Evolutionary conservation across 2,888 invertebrate species (phyloP), one percentile per base, ranked within the genome.

Genomic region (Malthinus seriepunctatus): DNA sequence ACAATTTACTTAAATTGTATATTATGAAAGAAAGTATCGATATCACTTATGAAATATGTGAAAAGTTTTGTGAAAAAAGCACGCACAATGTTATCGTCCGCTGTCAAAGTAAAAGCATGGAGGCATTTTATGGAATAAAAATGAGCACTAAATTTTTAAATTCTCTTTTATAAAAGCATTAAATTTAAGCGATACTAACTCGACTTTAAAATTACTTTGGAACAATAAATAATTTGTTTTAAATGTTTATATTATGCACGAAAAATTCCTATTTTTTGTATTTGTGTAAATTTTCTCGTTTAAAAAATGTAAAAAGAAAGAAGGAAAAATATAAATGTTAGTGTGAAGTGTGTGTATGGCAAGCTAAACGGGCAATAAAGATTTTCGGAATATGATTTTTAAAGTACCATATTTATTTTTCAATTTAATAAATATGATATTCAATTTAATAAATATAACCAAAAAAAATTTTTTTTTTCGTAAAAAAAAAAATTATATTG

Each of bases 91-190:
- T 38, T 49, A 33, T 33, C 37, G 23, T 49, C 10, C 10, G 32
- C 12, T 50, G 50, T 38, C 50, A 39, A 42, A 50, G 50, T 12
- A 50, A 12, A 50, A 38, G n/a, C 12, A 39, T 23, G 50, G 32
- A 50, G 37, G 31, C 50, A 32, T 31, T 50, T 38, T 23, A 39
- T 31, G 38, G 38, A 50, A 50, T 50, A 50, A 50, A 50, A 50
- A 39, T 38, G 39, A 37, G 39, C 32, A 10, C 12, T 50, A 50
- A 38, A 38, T 38, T 46, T 46, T 46, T 32, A 46, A 46, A 12
- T 32, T 46, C 50, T 50, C 38, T 32, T 50, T 50, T 38, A 39
- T 38, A 32, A 32, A 10, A 31, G 12, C 37, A 39, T 50, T 38
- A 50, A 50, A 37, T 50, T 50, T 50, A 50, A 50, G 38, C 50